Conservation (phyloP, 2,797 vertebrate species). For the Mionectes olivaceus region DNA sequence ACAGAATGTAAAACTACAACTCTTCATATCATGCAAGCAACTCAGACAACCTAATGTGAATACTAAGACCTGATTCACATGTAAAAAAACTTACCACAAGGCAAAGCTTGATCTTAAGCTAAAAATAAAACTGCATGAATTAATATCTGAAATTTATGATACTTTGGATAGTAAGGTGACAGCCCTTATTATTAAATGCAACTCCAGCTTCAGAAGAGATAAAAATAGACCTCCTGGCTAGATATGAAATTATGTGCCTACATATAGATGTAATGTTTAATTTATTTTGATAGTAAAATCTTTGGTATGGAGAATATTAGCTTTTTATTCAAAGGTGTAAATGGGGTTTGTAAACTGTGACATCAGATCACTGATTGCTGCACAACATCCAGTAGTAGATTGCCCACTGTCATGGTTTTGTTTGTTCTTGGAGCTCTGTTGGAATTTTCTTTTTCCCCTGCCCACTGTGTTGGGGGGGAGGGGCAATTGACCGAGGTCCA, state of each 20-base stretch:
- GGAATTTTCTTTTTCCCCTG: no score
- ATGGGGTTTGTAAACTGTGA: neutral
- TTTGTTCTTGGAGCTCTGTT: no score
- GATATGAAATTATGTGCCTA: neutral
- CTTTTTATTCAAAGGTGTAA: neutral
- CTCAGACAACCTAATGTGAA: neutral
- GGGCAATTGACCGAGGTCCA: no score
- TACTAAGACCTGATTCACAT: neutral
- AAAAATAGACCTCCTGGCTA: neutral
- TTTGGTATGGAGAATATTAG: neutral
- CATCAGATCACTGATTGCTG: neutral
- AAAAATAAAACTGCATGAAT: conserved; percentile 1
- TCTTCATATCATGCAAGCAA: neutral
- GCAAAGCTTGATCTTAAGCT: neutral
- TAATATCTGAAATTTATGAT: neutral
- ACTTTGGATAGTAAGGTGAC: neutral
- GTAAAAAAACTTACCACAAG: neutral
- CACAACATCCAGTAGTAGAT: neutral
- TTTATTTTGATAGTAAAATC: neutral
- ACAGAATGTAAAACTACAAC: neutral
- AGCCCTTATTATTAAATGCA: neutral
- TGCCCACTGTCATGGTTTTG: neutral
- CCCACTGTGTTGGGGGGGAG: no score
- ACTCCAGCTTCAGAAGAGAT: neutral
- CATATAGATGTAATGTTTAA: neutral